These are phyloP conservation scores for Accipiter cooperii DNA, from an alignment of 2,113 vertebrate genomes.

Conservation along the genomic window DNA sequence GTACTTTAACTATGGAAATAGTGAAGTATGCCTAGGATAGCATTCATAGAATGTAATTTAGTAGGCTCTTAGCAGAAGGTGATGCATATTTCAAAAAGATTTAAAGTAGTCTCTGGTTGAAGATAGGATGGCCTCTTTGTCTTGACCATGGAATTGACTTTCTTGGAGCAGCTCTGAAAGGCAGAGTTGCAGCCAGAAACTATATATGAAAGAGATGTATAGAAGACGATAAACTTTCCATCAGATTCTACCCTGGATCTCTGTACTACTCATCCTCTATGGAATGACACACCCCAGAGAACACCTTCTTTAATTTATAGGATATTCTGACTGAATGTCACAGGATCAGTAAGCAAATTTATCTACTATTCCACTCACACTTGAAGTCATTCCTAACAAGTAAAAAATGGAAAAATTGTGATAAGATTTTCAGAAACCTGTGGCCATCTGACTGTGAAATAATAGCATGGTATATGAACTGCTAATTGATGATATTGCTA, in stretches of 20 bases:
- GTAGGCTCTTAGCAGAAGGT: not conserved
- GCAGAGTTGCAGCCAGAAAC: not conserved
- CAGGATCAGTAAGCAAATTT: not conserved
- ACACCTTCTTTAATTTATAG: not conserved
- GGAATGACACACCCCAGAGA: not conserved
- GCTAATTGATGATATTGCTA: not conserved
- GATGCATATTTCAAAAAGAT: not conserved
- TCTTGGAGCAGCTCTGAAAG: not conserved
- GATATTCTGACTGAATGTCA: accelerated
- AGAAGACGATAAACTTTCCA: not conserved
- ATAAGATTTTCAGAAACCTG: not conserved
- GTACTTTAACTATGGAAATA: not conserved
- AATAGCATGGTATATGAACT: not conserved
- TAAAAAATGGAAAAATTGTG: not conserved
- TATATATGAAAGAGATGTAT: not conserved
- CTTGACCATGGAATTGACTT: not conserved
- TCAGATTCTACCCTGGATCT: not conserved
- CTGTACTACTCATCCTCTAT: not conserved
- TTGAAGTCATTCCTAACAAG: not conserved
- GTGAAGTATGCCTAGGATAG: not conserved
- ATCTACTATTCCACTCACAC: not conserved
- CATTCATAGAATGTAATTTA: not conserved
- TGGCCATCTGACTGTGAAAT: not conserved
- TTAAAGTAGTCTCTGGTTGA: not conserved
- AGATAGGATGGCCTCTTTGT: not conserved